Conservation (phyloP, 2,113 vertebrate genomes). For the Calidris pugnax region DNA sequence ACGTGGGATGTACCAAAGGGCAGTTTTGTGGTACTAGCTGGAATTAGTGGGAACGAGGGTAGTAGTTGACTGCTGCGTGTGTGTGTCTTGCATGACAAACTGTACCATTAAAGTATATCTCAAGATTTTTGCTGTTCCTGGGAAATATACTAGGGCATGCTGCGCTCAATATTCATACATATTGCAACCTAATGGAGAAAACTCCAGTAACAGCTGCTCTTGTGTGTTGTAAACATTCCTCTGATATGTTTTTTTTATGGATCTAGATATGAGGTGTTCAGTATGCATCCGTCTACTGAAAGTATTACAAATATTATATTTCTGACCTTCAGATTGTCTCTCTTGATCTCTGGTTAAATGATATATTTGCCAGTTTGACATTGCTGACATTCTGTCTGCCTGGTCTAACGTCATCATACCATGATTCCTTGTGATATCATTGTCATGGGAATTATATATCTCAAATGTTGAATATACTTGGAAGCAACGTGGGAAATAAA, state of each 20-base stretch:
- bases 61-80: background rate
- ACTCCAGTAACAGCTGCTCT: background rate
- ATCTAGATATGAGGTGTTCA: background rate
- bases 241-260: background rate
- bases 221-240: background rate
- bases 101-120: background rate
- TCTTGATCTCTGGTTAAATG: conserved; percentile 10
- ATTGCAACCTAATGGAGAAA: background rate
- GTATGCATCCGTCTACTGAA: background rate
- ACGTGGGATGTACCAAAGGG: background rate
- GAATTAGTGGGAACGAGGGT: background rate
- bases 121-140: background rate
- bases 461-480: background rate
- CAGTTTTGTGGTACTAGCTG: background rate
- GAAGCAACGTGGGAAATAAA: background rate
- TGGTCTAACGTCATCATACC: background rate
- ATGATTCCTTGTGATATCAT: background rate
- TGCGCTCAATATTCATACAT: background rate
- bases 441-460: background rate
- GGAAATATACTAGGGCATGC: background rate
- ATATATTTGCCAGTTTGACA: conserved; percentile 5
- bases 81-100: background rate
- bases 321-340: conserved; percentile 31
- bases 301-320: background rate
- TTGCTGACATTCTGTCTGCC: conserved; percentile 3